phyloP scores from a whole-genome alignment of 1,140 invertebrate species.

The Achatina immaculata region DNA sequence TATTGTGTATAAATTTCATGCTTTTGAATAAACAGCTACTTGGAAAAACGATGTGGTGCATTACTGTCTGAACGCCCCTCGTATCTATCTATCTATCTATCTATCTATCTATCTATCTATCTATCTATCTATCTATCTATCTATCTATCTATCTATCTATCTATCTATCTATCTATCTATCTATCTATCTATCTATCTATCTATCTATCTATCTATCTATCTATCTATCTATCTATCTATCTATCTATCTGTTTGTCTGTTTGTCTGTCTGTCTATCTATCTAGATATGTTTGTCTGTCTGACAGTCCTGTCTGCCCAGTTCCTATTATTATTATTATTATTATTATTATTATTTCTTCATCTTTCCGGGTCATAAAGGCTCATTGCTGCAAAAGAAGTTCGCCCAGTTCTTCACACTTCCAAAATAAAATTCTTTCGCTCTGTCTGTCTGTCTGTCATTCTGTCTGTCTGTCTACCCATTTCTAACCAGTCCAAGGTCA shows the following conservation, averaged over 20 bases:
- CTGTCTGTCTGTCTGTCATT: no score
- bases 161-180: conserved; percentile 4
- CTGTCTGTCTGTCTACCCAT: no score
- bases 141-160: conserved; percentile 4
- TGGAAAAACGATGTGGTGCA: no score
- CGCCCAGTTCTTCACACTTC: no score
- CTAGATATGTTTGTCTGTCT: neutral
- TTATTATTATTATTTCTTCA: neutral
- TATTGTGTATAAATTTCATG: no score
- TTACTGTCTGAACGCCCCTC: no score
- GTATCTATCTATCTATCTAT: conserved; percentile 4
- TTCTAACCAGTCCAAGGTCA: neutral
- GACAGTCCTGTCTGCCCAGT: neutral
- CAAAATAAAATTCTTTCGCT: no score
- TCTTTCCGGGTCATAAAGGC: no score
- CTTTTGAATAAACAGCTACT: no score
- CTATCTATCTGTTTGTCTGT: no score
- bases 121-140: conserved; percentile 4
- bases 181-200: conserved; percentile 4
- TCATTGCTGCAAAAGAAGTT: no score
- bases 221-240: conserved; percentile 4
- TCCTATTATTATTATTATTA: neutral
- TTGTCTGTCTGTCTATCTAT: no score
- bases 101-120: conserved; percentile 4
- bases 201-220: conserved; percentile 4